Base-by-base conservation (phyloP, 2,113 vertebrate genomes). In the Eulemur rufifrons region DNA sequence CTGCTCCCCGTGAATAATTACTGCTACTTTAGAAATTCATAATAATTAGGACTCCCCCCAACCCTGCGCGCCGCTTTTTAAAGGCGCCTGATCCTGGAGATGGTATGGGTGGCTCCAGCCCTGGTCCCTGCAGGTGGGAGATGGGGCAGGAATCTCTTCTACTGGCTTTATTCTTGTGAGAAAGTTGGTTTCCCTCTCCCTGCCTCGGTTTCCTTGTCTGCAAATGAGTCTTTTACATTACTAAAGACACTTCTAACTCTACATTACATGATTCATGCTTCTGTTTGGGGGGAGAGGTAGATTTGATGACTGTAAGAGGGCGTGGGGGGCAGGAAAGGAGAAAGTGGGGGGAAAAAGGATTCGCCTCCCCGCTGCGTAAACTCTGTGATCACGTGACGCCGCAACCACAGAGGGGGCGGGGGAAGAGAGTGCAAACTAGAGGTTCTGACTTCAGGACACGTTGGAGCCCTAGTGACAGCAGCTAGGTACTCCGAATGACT, bases 1-100 rank as follows among this genome's bases (percentile, higher is more conserved):
- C 94, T 89, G 71, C 86, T 96, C 80, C 27, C 34, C 15, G 56
- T 97, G 95, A 98, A 97, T 98, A 97, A 98, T 97, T 93, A 91
- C 95, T 84, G 47, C 32, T 94, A 59, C 91, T 95, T 87, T 86
- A 81, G 91, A 95, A 97, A 97, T 97, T 97, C 95, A 93, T 97
- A 97, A 97, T 96, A 97, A 97, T 97, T 98, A 98, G 78, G 47
- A 91, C 32, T 91, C 47, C 52, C 27, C 71, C 32, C 45, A 39
- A 14, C 17, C 15, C 42, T 18, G 42, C 54, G 8, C 47, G 10
- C 45, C 2, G 17, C 73, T 45, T 89, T 92, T 73, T 88, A 93
- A 94, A 91, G 80, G 84, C 17, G 10, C 78, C 54, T 17, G n/a
- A 54, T 25, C 42, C 88, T 6, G 73, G 66, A 50, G 39, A 68